Conservation (phyloP, 2,888 invertebrate species). For the Neria commutata region DNA sequence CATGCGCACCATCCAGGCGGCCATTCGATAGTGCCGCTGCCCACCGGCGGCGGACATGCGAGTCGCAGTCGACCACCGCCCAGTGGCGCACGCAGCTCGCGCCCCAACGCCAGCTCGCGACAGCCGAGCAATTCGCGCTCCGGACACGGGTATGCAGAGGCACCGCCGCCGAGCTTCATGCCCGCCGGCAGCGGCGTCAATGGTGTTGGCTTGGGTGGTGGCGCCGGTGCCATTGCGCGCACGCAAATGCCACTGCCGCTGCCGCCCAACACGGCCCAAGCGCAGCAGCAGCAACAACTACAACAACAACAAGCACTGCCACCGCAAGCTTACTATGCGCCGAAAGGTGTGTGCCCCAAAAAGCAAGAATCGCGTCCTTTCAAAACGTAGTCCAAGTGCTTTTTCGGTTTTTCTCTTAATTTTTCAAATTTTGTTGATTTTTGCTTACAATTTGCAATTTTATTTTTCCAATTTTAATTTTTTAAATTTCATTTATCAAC, state of each 20-base stretch:
- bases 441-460: slow-evolving; percentile 20
- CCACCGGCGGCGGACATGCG: slow-evolving; percentile 49
- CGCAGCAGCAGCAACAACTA: slow-evolving; percentile 32
- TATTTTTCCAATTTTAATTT: slow-evolving; percentile 30
- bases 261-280: slow-evolving; percentile 45
- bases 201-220: slow-evolving; percentile 23
- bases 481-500: slow-evolving; percentile 25
- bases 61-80: slow-evolving; percentile 63
- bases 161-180: slow-evolving; percentile 30
- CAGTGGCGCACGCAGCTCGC: slow-evolving; percentile 53
- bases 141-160: slow-evolving; percentile 52
- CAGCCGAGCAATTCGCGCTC: slow-evolving; percentile 41
- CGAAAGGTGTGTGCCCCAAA: slow-evolving; percentile 68
- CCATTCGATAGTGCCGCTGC: slow-evolving; percentile 53
- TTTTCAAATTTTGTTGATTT: slow-evolving; percentile 36
- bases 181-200: slow-evolving; percentile 41
- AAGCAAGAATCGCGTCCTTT: slow-evolving; percentile 3
- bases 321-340: slow-evolving; percentile 71
- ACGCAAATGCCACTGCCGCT: slow-evolving; percentile 55
- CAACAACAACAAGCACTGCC: slow-evolving; percentile 45
- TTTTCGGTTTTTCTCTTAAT: slow-evolving; percentile 20
- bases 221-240: slow-evolving; percentile 46
- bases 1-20: slow-evolving; percentile 31
- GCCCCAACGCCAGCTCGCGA: slow-evolving; percentile 54
- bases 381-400: too few relatives aligned